Evolutionary conservation across 2,113 vertebrate genomes (phyloP), one percentile per base, ranked within the genome.

Genomic region (Vidua chalybeata): DNA sequence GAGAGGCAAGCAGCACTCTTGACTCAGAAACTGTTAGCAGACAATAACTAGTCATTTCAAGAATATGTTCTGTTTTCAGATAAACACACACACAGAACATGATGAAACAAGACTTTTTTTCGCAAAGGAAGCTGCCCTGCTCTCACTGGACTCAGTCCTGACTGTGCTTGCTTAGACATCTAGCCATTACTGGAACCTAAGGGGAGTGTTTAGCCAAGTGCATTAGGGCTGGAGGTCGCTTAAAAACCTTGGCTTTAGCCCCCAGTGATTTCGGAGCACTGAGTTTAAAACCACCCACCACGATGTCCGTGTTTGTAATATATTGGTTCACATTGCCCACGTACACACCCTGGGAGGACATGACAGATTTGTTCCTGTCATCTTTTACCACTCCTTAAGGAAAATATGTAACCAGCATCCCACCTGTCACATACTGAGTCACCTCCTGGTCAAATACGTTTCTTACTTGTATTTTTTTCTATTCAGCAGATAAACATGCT

Each of bases 331-430:
- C 23, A 9, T 55, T 90, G 58, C 96, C 92, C 90, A 94, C 62
- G 15, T 76, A 87, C 83, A 84, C 90, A 72, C 83, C 90, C 90
- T 58, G 54, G 56, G 67, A 96, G 79, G 96, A 94, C 79, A 20
- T 93, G 92, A 96, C 96, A 84, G 93, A 94, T 90, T 83, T 84
- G 41, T 96, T 96, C 90, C 94, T 1, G 8, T 93, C 96, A 90
- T 96, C 94, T 93, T 89, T 45, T 78, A 94, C 95, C 92, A 90
- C 93, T 97, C 96, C 94, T 94, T 92, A 96, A 94, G 83, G 90
- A 97, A 97, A 97, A 92, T 91, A 94, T 43, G 94, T 90, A 84
- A 72, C 86, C 89, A 95, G 90, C 90, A 93, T 96, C 94, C 92
- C 93, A 94, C 93, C 93, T 97, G 94, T 93, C 92, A 82, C 62